These are phyloP conservation scores for Melipona bicolor DNA, from an alignment of 2,888 invertebrate genomes.

Conservation along the genomic window DNA sequence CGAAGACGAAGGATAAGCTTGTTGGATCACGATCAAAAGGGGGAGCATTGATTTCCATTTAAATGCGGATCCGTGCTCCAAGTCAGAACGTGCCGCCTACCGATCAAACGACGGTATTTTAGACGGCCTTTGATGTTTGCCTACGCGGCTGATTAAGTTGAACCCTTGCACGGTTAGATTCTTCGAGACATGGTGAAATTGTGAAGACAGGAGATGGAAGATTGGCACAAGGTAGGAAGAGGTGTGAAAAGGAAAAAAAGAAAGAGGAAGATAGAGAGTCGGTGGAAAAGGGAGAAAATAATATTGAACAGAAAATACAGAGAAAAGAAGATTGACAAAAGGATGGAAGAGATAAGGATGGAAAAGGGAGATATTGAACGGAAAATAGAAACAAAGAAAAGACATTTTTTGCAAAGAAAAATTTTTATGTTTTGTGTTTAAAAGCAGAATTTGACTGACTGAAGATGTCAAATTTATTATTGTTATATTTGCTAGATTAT, in stretches of 20 bases:
- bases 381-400: too few species aligned
- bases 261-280: too few species aligned
- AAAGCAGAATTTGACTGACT: neutral
- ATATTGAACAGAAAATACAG: too few species aligned
- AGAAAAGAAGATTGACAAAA: too few species aligned
- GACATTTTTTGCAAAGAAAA: neutral
- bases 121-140: constrained; percentile 47
- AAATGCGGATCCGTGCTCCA: constrained; percentile 40
- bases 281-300: neutral
- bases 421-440: neutral
- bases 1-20: constrained; percentile 36
- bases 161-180: constrained; percentile 39
- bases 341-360: too few species aligned
- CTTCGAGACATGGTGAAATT: constrained; percentile 19
- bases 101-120: constrained; percentile 61
- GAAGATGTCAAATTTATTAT: too few species aligned
- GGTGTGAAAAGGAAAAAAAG: neutral
- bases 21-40: constrained; percentile 65
- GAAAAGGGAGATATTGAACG: too few species aligned
- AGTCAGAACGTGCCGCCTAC: constrained; percentile 19
- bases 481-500: too few species aligned
- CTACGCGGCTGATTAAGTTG: constrained; percentile 44
- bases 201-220: neutral
- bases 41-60: constrained; percentile 70
- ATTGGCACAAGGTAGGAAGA: too few species aligned